Base-by-base conservation (phyloP, 2,888 invertebrate genomes). In the Lypha dubia region DNA sequence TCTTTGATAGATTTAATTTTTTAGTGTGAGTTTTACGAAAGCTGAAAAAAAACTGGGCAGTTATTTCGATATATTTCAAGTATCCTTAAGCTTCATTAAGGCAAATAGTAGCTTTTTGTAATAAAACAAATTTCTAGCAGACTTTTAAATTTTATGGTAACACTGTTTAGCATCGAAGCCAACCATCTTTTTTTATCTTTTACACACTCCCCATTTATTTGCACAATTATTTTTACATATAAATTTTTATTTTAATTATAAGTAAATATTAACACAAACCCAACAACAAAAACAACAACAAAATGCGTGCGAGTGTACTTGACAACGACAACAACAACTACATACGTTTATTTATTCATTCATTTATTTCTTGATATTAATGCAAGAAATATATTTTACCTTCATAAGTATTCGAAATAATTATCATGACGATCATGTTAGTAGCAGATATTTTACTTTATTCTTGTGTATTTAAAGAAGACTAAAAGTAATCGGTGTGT, bases 221-320 rank as follows among this genome's bases (percentile, higher is more conserved):
- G 63, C 17, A 35, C 20, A 35, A 17, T 20, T 5, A 15, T 24
- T 32, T 38, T 32, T 38, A 3, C n/a, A 38, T 53, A 6, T 17
- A 15, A 53, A 68, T 68, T 53, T 35, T 53, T 51, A 53, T 68
- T 53, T 53, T 41, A 68, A 68, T 53, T 68, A 41, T 53, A 17
- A 41, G 24, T 41, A 41, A 53, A 53, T 41, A 68, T 22, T n/a
- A n/a, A n/a, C n/a, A 32, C 15, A 35, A 49, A 11, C 49, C n/a
- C n/a, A n/a, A n/a, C n/a, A n/a, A n/a, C n/a, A n/a, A n/a, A n/a
- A 15, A 24, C 32, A 46, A 20, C 63, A 8, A 8, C 22, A 1
- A 13, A 3, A 17, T 20, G 1, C 1, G 9, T 22, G 35, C 28
- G 5, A 11, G 17, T 63, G 17, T 28, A 6, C n/a, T n/a, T 11